Conservation (phyloP, 2,888 invertebrate genomes). For the Amphipyra berbera region DNA sequence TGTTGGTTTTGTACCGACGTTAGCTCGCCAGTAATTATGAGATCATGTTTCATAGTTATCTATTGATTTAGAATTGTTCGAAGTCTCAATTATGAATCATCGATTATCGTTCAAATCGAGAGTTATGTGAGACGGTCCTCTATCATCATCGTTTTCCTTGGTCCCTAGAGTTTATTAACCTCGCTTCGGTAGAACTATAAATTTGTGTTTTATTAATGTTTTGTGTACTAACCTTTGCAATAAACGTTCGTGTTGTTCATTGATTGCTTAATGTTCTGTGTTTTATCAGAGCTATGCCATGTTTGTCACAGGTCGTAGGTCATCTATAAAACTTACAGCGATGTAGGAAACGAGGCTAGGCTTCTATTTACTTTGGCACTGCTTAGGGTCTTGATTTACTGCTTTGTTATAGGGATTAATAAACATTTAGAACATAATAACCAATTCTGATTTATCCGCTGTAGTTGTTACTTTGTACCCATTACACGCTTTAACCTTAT, state of each 20-base stretch:
- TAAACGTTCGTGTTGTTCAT: slow-evolving; percentile 53
- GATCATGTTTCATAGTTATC: slow-evolving; percentile 86
- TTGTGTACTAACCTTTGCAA: slow-evolving; percentile 61
- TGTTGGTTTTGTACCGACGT: slow-evolving; percentile 83
- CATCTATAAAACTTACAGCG: slow-evolving; percentile 40
- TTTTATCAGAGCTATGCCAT: slow-evolving; percentile 54
- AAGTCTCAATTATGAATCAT: slow-evolving; percentile 86
- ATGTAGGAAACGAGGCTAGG: slow-evolving; percentile 39
- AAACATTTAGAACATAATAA: not conserved
- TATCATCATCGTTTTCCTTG: slow-evolving; percentile 75
- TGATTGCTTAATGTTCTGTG: slow-evolving; percentile 50
- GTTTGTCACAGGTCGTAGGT: slow-evolving; percentile 48
- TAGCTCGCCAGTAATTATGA: slow-evolving; percentile 83
- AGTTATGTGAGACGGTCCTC: slow-evolving; percentile 80
- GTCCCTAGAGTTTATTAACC: slow-evolving; percentile 73
- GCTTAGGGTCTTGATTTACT: slow-evolving; percentile 28
- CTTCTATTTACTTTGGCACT: slow-evolving; percentile 38
- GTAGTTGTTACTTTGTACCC: not conserved
- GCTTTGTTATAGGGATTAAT: slow-evolving; percentile 18
- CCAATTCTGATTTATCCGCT: not conserved
- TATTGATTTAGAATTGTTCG: slow-evolving; percentile 84
- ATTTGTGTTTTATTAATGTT: slow-evolving; percentile 64
- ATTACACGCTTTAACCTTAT: too few species aligned
- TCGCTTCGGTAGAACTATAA: slow-evolving; percentile 64
- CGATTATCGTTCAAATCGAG: slow-evolving; percentile 78